Evolutionary conservation across 2,888 invertebrate genomes (phyloP).

Genomic region (Lamellibrachia satsuma): DNA sequence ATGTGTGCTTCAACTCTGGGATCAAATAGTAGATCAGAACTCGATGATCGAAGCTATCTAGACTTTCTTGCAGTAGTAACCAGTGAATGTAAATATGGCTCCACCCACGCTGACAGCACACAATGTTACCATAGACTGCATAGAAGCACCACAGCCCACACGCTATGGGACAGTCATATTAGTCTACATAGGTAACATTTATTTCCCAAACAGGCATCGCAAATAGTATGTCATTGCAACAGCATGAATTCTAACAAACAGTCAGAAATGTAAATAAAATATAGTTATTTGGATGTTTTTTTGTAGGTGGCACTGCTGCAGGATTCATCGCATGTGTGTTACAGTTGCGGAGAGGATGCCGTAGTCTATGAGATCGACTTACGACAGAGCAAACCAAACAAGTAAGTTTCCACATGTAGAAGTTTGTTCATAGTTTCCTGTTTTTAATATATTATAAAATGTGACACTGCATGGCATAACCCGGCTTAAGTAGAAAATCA

Average conservation of each 20-base stretch:
- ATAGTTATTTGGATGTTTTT: background rate
- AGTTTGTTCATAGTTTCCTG: background rate
- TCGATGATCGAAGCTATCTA: too few relatives aligned
- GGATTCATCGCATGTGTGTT: conserved; percentile 77
- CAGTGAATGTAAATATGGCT: too few relatives aligned
- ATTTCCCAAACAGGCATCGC: background rate
- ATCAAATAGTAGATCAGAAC: too few relatives aligned
- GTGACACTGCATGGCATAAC: background rate
- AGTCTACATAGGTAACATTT: background rate
- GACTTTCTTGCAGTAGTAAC: too few relatives aligned
- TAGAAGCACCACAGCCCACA: too few relatives aligned
- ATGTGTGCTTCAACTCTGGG: too few relatives aligned
- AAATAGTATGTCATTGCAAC: background rate
- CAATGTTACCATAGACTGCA: too few relatives aligned
- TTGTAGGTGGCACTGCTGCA: conserved; percentile 76
- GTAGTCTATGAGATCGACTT: conserved; percentile 84
- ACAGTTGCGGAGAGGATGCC: conserved; percentile 91
- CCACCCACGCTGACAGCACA: too few relatives aligned
- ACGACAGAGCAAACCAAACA: conserved; percentile 75
- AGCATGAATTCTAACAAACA: background rate
- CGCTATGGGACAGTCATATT: too few relatives aligned
- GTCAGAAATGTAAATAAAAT: background rate
- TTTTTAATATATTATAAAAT: background rate
- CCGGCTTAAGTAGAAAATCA: too few relatives aligned
- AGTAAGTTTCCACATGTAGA: conserved; percentile 65